Percentiles rank a stretch among this genome's conserved stretches.
Conservation (phyloP, 2,888 invertebrate species). For the Geotrupes spiniger region DNA sequence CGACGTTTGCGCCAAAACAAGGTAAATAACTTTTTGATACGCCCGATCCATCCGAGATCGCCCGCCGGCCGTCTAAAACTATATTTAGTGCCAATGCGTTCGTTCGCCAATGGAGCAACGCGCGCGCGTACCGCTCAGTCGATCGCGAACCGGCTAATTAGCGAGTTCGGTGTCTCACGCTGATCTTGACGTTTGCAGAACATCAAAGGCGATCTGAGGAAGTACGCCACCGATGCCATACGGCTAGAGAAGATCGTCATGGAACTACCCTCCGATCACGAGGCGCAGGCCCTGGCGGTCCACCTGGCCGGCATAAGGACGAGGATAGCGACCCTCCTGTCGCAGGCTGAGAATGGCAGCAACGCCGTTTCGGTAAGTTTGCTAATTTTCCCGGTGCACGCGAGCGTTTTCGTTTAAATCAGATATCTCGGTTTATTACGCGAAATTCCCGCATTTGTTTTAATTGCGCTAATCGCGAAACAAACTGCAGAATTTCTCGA, state of each 20-base stretch:
- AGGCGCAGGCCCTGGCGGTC: conserved; percentile 57
- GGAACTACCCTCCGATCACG: conserved; percentile 63
- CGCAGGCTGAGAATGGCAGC: conserved; percentile 67
- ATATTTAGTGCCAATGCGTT: conserved; percentile 4
- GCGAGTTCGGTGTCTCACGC: not conserved
- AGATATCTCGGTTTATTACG: too few relatives aligned
- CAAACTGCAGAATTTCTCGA: too few relatives aligned
- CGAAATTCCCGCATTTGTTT: too few relatives aligned
- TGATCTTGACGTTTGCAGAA: conserved; percentile 58
- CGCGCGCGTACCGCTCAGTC: not conserved
- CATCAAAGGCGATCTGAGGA: conserved; percentile 66
- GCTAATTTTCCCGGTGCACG: conserved; percentile 5
- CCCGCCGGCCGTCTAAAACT: too few relatives aligned
- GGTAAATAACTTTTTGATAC: too few relatives aligned
- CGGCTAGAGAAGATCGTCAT: conserved; percentile 63
- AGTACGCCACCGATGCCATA: conserved; percentile 65
- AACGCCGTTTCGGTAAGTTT: conserved; percentile 43
- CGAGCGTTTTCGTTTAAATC: too few relatives aligned
- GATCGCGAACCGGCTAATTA: not conserved
- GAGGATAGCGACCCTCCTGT: conserved; percentile 63
- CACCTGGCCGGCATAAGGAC: conserved; percentile 61
- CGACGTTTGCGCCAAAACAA: too few relatives aligned
- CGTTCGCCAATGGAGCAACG: not conserved
- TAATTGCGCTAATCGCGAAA: too few relatives aligned
- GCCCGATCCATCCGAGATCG: too few relatives aligned